These are phyloP conservation scores for Athripsodes cinereus DNA, from an alignment of 2,888 invertebrate genomes.

Conservation along the genomic window DNA sequence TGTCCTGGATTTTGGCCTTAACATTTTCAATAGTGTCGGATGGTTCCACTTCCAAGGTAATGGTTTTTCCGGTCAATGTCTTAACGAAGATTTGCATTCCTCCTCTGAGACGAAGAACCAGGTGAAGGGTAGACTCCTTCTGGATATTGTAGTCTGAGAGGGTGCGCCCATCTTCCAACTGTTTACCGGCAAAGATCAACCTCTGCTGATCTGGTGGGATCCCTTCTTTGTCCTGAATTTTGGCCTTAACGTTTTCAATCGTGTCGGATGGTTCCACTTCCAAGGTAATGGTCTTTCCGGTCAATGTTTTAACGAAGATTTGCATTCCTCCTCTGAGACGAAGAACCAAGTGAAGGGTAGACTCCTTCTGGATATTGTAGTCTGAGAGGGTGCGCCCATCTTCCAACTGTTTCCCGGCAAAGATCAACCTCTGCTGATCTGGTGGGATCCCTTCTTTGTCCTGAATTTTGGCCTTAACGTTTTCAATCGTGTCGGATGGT, in stretches of 20 bases:
- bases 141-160: slow-evolving; percentile 61
- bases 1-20: slow-evolving; percentile 53
- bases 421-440: slow-evolving; percentile 51
- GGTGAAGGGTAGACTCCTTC: slow-evolving; percentile 54
- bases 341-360: slow-evolving; percentile 47
- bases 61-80: slow-evolving; percentile 17
- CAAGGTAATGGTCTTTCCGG: slow-evolving; percentile 54
- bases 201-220: slow-evolving; percentile 55
- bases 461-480: slow-evolving; percentile 48
- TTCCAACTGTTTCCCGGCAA: slow-evolving; percentile 52
- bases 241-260: slow-evolving; percentile 57
- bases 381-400: slow-evolving; percentile 53
- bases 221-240: slow-evolving; percentile 49
- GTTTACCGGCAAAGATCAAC: slow-evolving; percentile 59
- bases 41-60: slow-evolving; percentile 44
- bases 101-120: slow-evolving; percentile 55
- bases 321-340: slow-evolving; percentile 60
- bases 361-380: slow-evolving; percentile 55
- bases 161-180: slow-evolving; percentile 61
- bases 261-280: slow-evolving; percentile 55
- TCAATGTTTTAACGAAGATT: slow-evolving; percentile 54
- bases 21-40: slow-evolving; percentile 58
- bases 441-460: slow-evolving; percentile 53
- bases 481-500: slow-evolving; percentile 54
- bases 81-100: slow-evolving; percentile 25